Conservation (phyloP, 2,113 vertebrate species). For the Callaeas wilsoni region DNA sequence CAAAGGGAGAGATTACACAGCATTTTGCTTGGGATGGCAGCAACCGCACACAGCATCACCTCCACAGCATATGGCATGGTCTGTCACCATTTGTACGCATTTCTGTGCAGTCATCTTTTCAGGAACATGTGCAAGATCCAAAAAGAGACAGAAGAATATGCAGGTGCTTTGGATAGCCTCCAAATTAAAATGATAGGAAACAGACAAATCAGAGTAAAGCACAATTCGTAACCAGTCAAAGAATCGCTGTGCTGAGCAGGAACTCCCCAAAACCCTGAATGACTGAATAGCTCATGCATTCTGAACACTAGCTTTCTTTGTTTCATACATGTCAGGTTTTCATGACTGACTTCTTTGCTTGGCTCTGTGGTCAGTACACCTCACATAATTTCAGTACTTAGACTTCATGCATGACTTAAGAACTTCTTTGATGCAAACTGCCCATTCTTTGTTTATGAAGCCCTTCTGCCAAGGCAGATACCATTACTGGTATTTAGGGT, state of each 20-base stretch:
- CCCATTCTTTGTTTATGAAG: not conserved
- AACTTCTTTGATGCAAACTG: not conserved
- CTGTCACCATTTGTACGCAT: not conserved
- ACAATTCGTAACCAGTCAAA: not conserved
- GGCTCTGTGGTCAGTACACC: not conserved
- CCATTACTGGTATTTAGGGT: not conserved
- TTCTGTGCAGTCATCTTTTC: not conserved
- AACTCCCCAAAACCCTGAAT: not conserved
- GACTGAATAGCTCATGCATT: not conserved
- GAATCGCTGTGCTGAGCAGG: not conserved
- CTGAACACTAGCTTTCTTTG: not conserved
- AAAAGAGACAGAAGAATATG: not conserved
- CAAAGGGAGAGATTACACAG: not conserved
- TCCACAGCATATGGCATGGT: not conserved
- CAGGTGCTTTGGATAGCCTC: conserved; percentile 1
- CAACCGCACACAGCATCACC: not conserved
- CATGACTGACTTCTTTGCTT: not conserved
- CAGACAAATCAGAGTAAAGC: not conserved
- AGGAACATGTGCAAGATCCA: not conserved
- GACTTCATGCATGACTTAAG: not conserved
- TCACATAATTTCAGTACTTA: not conserved
- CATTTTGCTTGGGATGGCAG: not conserved
- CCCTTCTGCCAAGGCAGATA: not conserved
- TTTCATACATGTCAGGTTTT: not conserved
- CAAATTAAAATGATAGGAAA: not conserved